Evolutionary conservation across 2,113 vertebrate genomes (phyloP).

Genomic region (Psilopogon haemacephalus): DNA sequence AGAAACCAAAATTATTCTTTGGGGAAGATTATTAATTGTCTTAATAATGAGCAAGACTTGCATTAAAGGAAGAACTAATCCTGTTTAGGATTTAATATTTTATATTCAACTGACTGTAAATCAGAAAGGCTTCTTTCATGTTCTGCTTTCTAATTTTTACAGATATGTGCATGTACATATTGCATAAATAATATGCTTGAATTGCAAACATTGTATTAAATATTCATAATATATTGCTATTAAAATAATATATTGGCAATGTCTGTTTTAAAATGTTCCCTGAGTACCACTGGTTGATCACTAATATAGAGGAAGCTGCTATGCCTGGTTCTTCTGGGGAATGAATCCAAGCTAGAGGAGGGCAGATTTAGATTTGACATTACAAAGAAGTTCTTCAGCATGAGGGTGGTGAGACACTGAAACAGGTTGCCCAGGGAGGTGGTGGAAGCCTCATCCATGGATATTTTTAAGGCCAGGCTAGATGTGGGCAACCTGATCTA

Average conservation of each 20-base stretch:
- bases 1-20: background rate
- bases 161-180: background rate
- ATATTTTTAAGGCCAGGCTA: too few species aligned
- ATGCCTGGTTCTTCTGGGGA: background rate
- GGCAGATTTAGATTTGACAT: too few species aligned
- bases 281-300: background rate
- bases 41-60: background rate
- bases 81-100: background rate
- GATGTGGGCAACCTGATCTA: too few species aligned
- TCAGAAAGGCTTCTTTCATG: background rate
- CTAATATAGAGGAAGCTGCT: background rate
- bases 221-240: background rate
- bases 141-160: background rate
- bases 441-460: too few species aligned
- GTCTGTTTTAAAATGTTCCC: background rate
- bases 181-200: background rate
- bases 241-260: background rate
- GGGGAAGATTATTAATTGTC: background rate
- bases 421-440: too few species aligned
- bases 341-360: too few species aligned
- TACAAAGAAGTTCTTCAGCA: too few species aligned
- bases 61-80: background rate
- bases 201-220: background rate
- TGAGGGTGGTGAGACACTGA: too few species aligned
- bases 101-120: background rate